Conservation (phyloP, 2,113 vertebrate species). For the Circaetus cinerascens region DNA sequence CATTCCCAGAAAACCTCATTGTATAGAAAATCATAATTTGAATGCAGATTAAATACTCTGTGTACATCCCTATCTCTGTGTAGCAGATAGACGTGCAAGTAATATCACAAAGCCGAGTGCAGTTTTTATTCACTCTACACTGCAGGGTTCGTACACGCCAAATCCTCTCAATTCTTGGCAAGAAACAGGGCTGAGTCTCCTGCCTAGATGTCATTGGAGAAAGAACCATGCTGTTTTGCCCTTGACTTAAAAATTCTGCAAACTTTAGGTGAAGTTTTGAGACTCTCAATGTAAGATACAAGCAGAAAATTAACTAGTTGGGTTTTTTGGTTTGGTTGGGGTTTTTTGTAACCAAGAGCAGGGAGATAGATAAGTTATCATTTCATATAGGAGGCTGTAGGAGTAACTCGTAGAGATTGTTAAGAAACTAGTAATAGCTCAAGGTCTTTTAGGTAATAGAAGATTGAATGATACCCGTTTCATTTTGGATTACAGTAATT, state of each 20-base stretch:
- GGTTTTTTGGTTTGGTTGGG: background rate
- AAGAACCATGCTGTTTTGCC: background rate
- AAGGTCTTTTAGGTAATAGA: background rate
- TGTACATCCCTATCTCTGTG: background rate
- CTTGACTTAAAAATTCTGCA: background rate
- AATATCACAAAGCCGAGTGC: background rate
- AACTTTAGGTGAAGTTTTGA: background rate
- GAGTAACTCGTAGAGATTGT: background rate
- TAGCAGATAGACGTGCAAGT: background rate
- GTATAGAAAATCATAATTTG: background rate
- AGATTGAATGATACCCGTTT: constrained; percentile 18
- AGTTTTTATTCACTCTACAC: background rate
- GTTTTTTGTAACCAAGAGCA: background rate
- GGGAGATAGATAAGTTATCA: background rate
- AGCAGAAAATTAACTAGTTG: background rate
- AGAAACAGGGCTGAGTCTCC: background rate
- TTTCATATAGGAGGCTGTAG: background rate
- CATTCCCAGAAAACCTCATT: background rate
- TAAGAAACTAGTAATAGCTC: background rate
- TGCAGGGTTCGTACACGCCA: background rate
- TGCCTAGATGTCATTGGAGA: background rate
- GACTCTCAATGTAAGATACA: background rate
- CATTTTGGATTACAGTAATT: constrained; percentile 37
- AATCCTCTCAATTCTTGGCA: background rate
- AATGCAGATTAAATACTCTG: background rate